A percentile compares a stretch with the other conserved stretches of the same genome.
phyloP scores from a whole-genome alignment of 2,797 vertebrate species.

The Halcyon smyrnensis region DNA sequence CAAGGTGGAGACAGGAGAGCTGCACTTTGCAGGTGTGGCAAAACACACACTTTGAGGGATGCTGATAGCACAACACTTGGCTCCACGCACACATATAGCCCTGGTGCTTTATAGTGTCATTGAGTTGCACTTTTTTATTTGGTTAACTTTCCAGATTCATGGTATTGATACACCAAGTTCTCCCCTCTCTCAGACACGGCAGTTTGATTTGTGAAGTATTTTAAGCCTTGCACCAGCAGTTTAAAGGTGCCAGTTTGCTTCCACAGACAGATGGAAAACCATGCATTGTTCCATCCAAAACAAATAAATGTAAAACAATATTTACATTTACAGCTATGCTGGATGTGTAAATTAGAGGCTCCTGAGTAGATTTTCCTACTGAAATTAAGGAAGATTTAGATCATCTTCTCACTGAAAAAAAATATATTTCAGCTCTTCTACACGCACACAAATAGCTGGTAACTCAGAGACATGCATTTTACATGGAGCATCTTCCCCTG shows the following conservation, averaged over 20 bases:
- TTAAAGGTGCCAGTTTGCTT: background rate
- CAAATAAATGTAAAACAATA: background rate
- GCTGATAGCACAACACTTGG: background rate
- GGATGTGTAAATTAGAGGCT: background rate
- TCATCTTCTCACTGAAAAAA: background rate
- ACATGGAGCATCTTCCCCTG: background rate
- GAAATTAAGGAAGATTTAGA: constrained; percentile 15
- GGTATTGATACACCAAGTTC: background rate
- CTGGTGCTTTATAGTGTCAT: background rate
- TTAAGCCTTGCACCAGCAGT: background rate
- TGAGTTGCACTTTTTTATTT: background rate
- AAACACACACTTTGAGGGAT: background rate
- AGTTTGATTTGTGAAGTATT: background rate
- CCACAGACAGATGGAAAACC: background rate
- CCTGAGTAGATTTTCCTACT: background rate
- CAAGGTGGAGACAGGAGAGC: background rate
- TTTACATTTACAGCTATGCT: background rate
- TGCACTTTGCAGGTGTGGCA: background rate
- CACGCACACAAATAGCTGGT: background rate
- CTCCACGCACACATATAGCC: fast-evolving
- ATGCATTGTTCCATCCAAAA: background rate
- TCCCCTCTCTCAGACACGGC: fast-evolving
- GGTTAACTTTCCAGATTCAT: background rate
- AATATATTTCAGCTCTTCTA: background rate
- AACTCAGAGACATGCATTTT: background rate